phyloP scores from a whole-genome alignment of 2,113 vertebrate genomes.

The Ammodytes marinus region DNA sequence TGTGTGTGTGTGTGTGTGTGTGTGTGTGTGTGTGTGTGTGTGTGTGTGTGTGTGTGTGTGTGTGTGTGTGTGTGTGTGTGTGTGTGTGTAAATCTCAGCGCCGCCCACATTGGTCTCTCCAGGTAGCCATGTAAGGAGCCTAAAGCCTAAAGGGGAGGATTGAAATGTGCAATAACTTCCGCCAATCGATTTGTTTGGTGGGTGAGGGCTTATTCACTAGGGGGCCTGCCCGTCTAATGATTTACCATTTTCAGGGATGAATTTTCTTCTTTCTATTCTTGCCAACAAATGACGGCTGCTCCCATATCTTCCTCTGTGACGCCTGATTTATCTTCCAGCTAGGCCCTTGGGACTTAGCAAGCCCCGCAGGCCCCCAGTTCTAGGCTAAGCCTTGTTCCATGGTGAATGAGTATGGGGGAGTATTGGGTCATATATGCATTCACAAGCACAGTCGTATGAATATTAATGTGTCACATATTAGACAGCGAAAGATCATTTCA shows the following conservation, averaged over 20 bases:
- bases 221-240: slow-evolving; percentile 71
- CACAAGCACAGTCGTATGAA: slow-evolving; percentile 42
- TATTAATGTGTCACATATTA: slow-evolving; percentile 62
- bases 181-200: slow-evolving; percentile 76
- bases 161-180: slow-evolving; percentile 71
- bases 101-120: slow-evolving; percentile 62
- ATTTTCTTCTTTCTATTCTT: slow-evolving; percentile 74
- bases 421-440: slow-evolving; percentile 60
- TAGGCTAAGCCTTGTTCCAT: slow-evolving; percentile 57
- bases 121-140: slow-evolving; percentile 51
- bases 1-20: not conserved
- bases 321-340: slow-evolving; percentile 78
- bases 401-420: slow-evolving; percentile 49
- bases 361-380: slow-evolving; percentile 43
- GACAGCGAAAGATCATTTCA: slow-evolving; percentile 50
- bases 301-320: slow-evolving; percentile 68
- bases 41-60: too few relatives aligned
- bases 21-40: too few relatives aligned
- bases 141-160: slow-evolving; percentile 55
- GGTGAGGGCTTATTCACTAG: slow-evolving; percentile 65
- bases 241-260: slow-evolving; percentile 79
- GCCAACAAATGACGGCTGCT: slow-evolving; percentile 77
- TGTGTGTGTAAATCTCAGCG: slow-evolving; percentile 70
- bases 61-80: slow-evolving; percentile 39
- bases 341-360: slow-evolving; percentile 58